phyloP scores from a whole-genome alignment of 2,888 invertebrate genomes.

The Lithodes maja region DNA sequence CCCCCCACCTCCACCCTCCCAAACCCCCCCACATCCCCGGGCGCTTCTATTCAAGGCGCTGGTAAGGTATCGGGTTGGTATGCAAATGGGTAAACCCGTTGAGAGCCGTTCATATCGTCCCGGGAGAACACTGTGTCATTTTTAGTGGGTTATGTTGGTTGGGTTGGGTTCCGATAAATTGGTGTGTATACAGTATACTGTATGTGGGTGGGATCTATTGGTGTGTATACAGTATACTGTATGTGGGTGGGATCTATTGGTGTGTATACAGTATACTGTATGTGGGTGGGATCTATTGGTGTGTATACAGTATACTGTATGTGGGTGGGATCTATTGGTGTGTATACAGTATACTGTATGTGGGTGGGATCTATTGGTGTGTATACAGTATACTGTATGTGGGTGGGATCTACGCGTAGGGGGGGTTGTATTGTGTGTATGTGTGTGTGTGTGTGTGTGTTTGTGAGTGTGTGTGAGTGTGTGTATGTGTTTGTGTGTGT shows the following conservation, averaged over 20 bases:
- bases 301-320: too few species aligned
- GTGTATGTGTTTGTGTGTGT: not conserved
- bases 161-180: too few species aligned
- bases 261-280: too few species aligned
- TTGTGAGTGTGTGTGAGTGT: not conserved
- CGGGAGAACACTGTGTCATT: not conserved
- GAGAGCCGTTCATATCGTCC: not conserved
- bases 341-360: too few species aligned
- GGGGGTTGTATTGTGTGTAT: not conserved
- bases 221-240: too few species aligned
- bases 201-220: too few species aligned
- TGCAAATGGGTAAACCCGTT: not conserved
- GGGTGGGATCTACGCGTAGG: not conserved
- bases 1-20: not conserved
- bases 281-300: too few species aligned
- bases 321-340: too few species aligned
- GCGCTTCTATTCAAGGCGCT: not conserved
- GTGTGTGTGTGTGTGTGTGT: conserved; percentile 1
- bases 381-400: too few species aligned
- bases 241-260: too few species aligned
- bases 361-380: too few species aligned
- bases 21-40: not conserved
- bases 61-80: not conserved
- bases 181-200: too few species aligned
- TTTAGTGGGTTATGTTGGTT: not conserved